Evolutionary conservation across 2,113 vertebrate genomes (phyloP).

Genomic region (Channa argus): DNA sequence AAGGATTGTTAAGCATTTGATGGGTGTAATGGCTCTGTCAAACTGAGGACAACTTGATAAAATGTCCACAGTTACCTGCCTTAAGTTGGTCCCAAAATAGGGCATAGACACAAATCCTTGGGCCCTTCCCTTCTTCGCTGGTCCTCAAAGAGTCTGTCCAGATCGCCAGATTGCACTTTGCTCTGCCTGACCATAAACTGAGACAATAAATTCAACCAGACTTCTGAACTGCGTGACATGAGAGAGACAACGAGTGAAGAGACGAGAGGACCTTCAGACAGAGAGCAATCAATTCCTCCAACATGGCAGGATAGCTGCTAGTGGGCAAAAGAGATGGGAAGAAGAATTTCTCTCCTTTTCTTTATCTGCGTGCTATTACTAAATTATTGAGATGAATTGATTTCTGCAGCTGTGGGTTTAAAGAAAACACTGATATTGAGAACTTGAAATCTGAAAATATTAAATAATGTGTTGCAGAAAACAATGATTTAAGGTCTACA

Average conservation of each 20-base stretch:
- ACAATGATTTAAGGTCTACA: slow-evolving; percentile 12
- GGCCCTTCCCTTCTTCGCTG: slow-evolving; percentile 40
- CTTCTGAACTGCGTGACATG: slow-evolving; percentile 73
- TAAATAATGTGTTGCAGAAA: slow-evolving; percentile 9
- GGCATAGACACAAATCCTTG: neutral
- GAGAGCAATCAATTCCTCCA: slow-evolving; percentile 73
- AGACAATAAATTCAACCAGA: slow-evolving; percentile 77
- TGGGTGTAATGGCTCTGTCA: neutral
- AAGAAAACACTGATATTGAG: slow-evolving; percentile 5
- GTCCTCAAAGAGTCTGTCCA: slow-evolving; percentile 62
- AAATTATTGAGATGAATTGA: slow-evolving; percentile 37
- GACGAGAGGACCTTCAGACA: slow-evolving; percentile 77
- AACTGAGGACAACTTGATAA: slow-evolving; percentile 1
- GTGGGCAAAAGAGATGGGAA: slow-evolving; percentile 21
- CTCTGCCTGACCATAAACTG: slow-evolving; percentile 73
- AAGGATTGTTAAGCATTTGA: neutral
- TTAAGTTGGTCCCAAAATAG: slow-evolving; percentile 5
- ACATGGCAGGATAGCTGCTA: slow-evolving; percentile 62
- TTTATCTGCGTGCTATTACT: slow-evolving; percentile 16
- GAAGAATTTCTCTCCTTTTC: slow-evolving; percentile 3
- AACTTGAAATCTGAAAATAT: neutral
- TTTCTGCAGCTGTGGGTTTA: slow-evolving; percentile 32
- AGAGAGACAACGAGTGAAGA: slow-evolving; percentile 30
- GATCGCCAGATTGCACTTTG: slow-evolving; percentile 79
- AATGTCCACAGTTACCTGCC: neutral